Evolutionary conservation across 92 coral and sea anemone genomes (phyloP), one percentile per base, ranked within the genome.

Genomic region (Plumapathes pennacea): DNA sequence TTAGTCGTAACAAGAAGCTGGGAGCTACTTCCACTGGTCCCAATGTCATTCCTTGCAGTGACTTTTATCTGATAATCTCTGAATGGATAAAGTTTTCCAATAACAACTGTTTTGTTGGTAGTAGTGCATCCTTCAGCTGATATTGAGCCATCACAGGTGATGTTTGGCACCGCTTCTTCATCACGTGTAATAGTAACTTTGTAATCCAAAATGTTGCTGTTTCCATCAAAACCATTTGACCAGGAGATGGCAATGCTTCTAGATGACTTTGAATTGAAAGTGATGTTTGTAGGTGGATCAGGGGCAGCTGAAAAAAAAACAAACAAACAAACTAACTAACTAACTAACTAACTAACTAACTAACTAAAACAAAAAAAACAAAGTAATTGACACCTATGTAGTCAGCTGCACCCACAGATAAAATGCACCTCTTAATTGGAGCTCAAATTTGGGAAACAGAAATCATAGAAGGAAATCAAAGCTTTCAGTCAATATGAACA

Each of bases 191-290:
- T 63, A 38, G 25, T 2, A 27, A 63, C 71, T 10, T 30, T 63
- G 38, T 63, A 63, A 12, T 38, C 32, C 3, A 3, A 25, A 34
- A 76, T 76, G 2, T 22, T 49, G 29, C 46, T 50, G 57, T 76
- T 66, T 4, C 83, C 83, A 66, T 76, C 9, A 39, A 67, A 76
- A 19, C 50, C 59, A 47, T 59, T 30, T 17, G 5, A 38, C 83
- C 83, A 76, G 23, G 50, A 26, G 4, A 76, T 37, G 38, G 33
- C 54, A 9, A 67, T 38, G n/a, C 47, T 41, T 15, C 64, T 41
- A 1, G 69, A 47, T 0, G 54, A 33, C 38, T 39, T 10, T 0
- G 40, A 38, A 37, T 0, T 44, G 46, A 48, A 41, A 23, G 48
- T 20, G 32, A 67, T 14, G 44, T 31, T 50, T 46, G 29, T 7